Evolutionary conservation across 2,797 vertebrate genomes (phyloP).

Genomic region (Phrynocephalus forsythii): DNA sequence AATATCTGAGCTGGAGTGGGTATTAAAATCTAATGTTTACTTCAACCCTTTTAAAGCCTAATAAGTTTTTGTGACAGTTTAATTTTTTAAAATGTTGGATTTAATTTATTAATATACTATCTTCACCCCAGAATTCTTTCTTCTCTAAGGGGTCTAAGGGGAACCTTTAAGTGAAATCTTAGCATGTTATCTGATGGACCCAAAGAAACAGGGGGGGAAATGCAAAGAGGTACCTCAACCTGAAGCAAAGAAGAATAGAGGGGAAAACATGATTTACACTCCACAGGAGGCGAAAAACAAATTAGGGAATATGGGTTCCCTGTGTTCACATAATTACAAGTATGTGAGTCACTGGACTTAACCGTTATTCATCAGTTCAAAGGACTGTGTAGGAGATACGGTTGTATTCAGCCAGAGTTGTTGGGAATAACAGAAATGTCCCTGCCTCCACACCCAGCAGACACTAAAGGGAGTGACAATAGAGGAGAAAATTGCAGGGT

Average conservation of each 20-base stretch:
- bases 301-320: conserved; percentile 71
- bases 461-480: conserved; percentile 53
- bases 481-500: conserved; percentile 65
- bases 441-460: conserved; percentile 19
- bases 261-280: conserved; percentile 71
- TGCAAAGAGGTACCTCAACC: conserved; percentile 61
- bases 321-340: conserved; percentile 71
- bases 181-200: conserved; percentile 75
- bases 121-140: conserved; percentile 76
- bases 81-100: conserved; percentile 82
- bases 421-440: neutral
- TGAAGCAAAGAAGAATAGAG: conserved; percentile 66
- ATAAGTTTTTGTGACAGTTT: conserved; percentile 80
- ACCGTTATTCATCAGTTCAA: conserved; percentile 69
- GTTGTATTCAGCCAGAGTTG: conserved; percentile 45
- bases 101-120: conserved; percentile 81
- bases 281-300: conserved; percentile 76
- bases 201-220: conserved; percentile 62
- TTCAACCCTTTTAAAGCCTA: conserved; percentile 82
- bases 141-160: conserved; percentile 79
- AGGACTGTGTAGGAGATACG: conserved; percentile 64
- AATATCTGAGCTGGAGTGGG: conserved; percentile 83
- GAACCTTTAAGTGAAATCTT: conserved; percentile 74
- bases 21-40: conserved; percentile 87
- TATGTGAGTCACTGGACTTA: conserved; percentile 67